These are phyloP conservation scores for Thalpophila matura DNA, from an alignment of 2,888 invertebrate genomes.

Conservation along the genomic window DNA sequence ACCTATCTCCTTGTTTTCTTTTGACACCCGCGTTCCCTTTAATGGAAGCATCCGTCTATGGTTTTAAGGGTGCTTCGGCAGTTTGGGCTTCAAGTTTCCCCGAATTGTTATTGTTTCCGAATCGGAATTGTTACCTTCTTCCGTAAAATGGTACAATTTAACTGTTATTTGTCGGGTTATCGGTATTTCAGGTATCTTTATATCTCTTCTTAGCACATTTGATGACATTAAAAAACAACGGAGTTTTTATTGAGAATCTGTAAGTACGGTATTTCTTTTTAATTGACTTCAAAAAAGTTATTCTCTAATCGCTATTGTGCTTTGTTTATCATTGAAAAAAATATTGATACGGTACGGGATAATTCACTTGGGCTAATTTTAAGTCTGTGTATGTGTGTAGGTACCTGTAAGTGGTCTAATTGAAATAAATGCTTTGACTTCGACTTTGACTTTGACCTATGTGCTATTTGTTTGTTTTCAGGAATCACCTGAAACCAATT, in stretches of 20 bases:
- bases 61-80: conserved; percentile 11
- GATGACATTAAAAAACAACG: conserved; percentile 3
- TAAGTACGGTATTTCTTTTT: conserved; percentile 1
- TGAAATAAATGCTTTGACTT: no score
- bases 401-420: no score
- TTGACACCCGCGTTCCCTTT: conserved; percentile 20
- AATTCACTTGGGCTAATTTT: no score
- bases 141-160: neutral
- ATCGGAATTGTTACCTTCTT: conserved; percentile 11
- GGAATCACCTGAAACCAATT: neutral
- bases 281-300: neutral
- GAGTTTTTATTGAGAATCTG: conserved; percentile 7
- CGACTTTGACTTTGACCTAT: no score
- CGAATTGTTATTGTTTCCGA: conserved; percentile 12
- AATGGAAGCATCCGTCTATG: conserved; percentile 7
- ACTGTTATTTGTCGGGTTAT: conserved; percentile 25
- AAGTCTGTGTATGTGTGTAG: neutral
- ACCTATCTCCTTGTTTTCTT: conserved; percentile 23
- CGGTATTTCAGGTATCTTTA: conserved; percentile 1
- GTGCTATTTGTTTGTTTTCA: no score
- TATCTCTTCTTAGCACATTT: neutral
- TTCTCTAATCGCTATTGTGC: neutral
- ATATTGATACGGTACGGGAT: neutral
- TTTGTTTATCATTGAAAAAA: neutral
- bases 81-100: conserved; percentile 2